Evolutionary conservation across 1,140 invertebrate genomes (phyloP).

Genomic region (Ceratina japonica): DNA sequence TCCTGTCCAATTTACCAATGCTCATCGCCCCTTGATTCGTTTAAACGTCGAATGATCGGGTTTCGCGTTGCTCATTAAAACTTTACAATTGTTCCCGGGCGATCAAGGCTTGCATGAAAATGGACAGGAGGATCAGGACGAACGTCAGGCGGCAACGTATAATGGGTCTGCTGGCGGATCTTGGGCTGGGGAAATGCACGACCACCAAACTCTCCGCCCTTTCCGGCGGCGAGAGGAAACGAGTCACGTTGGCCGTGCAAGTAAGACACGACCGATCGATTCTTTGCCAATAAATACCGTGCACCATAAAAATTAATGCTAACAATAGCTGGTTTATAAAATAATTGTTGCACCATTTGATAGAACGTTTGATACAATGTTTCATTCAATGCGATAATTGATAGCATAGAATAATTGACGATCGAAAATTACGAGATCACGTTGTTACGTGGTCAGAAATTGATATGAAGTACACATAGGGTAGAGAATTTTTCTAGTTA

Average conservation of each 20-base stretch:
- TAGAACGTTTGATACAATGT: too few relatives aligned
- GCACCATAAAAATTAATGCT: background rate
- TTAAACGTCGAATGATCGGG: slow-evolving; percentile 11
- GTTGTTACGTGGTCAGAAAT: background rate
- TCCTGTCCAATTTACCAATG: background rate
- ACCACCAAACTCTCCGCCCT: slow-evolving; percentile 84
- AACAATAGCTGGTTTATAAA: too few relatives aligned
- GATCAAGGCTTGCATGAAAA: slow-evolving; percentile 76
- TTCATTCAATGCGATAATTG: too few relatives aligned
- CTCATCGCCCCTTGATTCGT: background rate
- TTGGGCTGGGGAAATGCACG: slow-evolving; percentile 85
- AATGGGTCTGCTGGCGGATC: slow-evolving; percentile 73
- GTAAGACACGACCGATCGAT: slow-evolving; percentile 74
- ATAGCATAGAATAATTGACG: too few relatives aligned
- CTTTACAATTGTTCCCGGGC: slow-evolving; percentile 11
- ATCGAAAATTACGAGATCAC: background rate
- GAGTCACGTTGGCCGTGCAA: slow-evolving; percentile 92
- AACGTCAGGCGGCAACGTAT: slow-evolving; percentile 69
- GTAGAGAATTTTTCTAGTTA: slow-evolving; percentile 76
- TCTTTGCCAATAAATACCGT: background rate
- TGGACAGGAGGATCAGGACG: slow-evolving; percentile 67
- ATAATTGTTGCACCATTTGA: too few relatives aligned
- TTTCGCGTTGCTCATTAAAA: slow-evolving; percentile 16
- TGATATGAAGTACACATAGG: background rate
- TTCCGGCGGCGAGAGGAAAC: slow-evolving; percentile 93